Percentiles rank a stretch among this genome's conserved stretches.
Evolutionary conservation across 2,797 vertebrate genomes (phyloP).

Genomic region (Propithecus perrieri): DNA sequence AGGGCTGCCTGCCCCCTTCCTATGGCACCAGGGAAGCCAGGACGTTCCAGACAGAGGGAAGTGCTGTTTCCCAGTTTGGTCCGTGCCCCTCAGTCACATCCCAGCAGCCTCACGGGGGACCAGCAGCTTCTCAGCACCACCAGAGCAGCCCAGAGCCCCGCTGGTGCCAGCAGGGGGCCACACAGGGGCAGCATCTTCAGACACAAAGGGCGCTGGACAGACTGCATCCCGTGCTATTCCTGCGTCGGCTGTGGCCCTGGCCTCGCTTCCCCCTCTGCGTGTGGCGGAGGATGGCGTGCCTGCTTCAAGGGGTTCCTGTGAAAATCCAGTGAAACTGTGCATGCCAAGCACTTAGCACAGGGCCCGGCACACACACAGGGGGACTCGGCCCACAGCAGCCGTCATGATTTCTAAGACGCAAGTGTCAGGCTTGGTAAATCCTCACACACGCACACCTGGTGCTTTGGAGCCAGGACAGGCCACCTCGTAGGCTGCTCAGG

Average conservation of each 20-base stretch:
- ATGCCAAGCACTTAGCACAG: accelerated
- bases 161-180: not conserved
- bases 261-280: not conserved
- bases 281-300: accelerated
- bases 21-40: not conserved
- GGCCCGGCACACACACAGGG: not conserved
- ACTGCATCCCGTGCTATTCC: not conserved
- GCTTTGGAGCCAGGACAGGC: not conserved
- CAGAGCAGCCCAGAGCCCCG: not conserved
- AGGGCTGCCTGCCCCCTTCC: not conserved
- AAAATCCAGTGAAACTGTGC: accelerated
- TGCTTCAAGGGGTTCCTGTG: not conserved
- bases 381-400: accelerated
- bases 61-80: too few relatives aligned
- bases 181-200: not conserved
- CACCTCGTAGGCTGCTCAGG: too few relatives aligned
- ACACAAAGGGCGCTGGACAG: accelerated
- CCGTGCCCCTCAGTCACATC: too few relatives aligned
- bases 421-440: accelerated
- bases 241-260: not conserved
- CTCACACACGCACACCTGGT: too few relatives aligned
- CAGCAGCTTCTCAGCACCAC: not conserved
- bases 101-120: not conserved
- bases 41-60: not conserved
- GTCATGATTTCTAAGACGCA: not conserved